These are phyloP conservation scores for Pantherophis alleghaniensis DNA, from an alignment of 2,797 vertebrate species.

Conservation along the genomic window DNA sequence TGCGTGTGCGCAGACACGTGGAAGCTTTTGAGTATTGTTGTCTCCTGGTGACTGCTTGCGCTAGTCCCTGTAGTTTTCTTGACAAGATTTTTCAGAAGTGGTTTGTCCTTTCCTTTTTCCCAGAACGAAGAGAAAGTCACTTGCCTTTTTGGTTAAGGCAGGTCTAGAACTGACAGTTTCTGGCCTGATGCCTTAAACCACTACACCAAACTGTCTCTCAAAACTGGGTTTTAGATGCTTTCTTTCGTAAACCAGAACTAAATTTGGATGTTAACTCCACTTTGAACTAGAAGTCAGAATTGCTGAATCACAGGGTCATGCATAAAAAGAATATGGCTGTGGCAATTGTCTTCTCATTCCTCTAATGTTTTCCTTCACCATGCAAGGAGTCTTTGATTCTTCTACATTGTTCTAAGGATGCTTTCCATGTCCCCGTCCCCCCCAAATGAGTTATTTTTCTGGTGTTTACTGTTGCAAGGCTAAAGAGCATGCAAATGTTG, in stretches of 20 bases:
- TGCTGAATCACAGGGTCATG: background rate
- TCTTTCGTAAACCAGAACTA: background rate
- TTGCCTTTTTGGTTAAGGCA: background rate
- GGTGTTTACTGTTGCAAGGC: background rate
- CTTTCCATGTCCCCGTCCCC: background rate
- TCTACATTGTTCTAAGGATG: background rate
- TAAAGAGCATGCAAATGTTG: background rate
- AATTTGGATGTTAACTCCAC: background rate
- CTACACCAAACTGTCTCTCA: background rate
- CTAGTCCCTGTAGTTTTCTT: background rate
- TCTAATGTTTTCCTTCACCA: background rate
- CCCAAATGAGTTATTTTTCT: background rate
- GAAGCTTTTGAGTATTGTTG: background rate
- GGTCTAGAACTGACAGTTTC: background rate
- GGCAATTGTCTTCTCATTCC: background rate
- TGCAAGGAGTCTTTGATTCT: background rate
- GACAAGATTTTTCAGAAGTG: background rate
- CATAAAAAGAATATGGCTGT: background rate
- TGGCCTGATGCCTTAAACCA: background rate
- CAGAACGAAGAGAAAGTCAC: background rate
- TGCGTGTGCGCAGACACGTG: fast-evolving
- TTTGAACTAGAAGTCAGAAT: background rate
- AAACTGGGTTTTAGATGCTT: background rate
- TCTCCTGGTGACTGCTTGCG: background rate
- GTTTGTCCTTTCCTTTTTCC: background rate